Conservation (phyloP, 2,888 invertebrate genomes). For the Metalampra italica region DNA sequence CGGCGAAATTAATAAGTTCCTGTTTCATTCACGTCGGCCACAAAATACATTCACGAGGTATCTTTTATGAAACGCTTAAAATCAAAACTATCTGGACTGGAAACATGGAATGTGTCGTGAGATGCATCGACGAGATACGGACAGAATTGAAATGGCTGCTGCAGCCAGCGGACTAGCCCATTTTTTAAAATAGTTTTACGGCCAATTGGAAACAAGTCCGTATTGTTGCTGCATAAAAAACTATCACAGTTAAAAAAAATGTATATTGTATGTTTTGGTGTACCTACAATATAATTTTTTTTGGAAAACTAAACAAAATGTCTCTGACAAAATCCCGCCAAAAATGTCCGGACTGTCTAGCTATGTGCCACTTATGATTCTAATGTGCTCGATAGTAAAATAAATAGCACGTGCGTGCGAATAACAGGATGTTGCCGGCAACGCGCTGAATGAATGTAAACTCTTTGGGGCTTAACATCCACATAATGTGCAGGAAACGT, state of each 20-base stretch:
- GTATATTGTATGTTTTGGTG: no score
- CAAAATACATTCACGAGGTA: no score
- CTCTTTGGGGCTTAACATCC: slow-evolving; percentile 37
- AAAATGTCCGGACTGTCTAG: no score
- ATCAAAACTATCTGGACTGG: background rate
- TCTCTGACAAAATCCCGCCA: no score
- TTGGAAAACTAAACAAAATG: no score
- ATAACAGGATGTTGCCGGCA: slow-evolving; percentile 56
- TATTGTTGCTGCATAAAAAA: no score
- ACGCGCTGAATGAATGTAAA: slow-evolving; percentile 49
- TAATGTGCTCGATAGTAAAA: slow-evolving; percentile 38
- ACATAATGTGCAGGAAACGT: slow-evolving; percentile 48
- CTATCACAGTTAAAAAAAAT: no score
- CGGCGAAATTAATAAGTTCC: slow-evolving; percentile 73
- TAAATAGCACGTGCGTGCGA: slow-evolving; percentile 53
- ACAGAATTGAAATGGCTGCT: slow-evolving; percentile 8
- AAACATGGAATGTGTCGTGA: background rate
- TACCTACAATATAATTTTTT: no score
- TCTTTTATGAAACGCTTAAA: slow-evolving; percentile 31
- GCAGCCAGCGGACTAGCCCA: slow-evolving; percentile 15
- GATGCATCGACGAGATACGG: no score
- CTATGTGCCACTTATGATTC: slow-evolving; percentile 2
- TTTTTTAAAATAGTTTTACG: no score
- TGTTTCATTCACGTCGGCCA: slow-evolving; percentile 62
- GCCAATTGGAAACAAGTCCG: no score